Conservation (phyloP, 1,140 invertebrate species). For the Listronotus bonariensis region DNA sequence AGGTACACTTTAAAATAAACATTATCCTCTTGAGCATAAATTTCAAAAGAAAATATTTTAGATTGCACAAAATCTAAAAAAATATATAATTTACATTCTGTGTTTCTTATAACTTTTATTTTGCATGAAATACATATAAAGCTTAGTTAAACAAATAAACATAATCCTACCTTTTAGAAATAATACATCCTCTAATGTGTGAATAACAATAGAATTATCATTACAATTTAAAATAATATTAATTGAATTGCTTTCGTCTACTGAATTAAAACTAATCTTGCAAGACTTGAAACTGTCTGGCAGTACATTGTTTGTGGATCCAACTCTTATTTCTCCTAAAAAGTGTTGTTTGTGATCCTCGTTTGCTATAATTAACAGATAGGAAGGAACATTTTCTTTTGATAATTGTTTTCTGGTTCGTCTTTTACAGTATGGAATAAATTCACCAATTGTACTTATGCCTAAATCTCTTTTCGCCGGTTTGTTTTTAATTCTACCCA, state of each 20-base stretch:
- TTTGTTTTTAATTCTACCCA: constrained; percentile 13
- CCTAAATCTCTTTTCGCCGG: not conserved
- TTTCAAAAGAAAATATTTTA: constrained; percentile 21
- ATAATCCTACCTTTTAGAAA: constrained; percentile 11
- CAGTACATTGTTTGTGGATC: constrained; percentile 7
- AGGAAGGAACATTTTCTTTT: not conserved
- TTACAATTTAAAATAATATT: constrained; percentile 7
- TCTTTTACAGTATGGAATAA: constrained; percentile 1
- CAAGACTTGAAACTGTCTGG: constrained; percentile 2
- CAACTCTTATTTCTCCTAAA: constrained; percentile 11
- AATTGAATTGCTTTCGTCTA: not conserved
- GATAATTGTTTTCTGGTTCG: not conserved
- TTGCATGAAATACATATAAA: no score
- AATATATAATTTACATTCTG: not conserved
- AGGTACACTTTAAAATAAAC: constrained; percentile 39
- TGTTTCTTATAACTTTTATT: no score
- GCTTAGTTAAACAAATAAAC: no score
- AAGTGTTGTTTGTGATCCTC: constrained; percentile 11
- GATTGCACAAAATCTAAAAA: constrained; percentile 18
- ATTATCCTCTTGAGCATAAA: constrained; percentile 10
- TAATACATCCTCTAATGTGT: constrained; percentile 4
- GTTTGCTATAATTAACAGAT: not conserved
- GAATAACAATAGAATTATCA: not conserved
- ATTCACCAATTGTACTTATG: constrained; percentile 16
- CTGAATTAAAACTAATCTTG: constrained; percentile 11